Conservation (phyloP, 1,140 invertebrate species). For the Drosophila tsacasi region DNA sequence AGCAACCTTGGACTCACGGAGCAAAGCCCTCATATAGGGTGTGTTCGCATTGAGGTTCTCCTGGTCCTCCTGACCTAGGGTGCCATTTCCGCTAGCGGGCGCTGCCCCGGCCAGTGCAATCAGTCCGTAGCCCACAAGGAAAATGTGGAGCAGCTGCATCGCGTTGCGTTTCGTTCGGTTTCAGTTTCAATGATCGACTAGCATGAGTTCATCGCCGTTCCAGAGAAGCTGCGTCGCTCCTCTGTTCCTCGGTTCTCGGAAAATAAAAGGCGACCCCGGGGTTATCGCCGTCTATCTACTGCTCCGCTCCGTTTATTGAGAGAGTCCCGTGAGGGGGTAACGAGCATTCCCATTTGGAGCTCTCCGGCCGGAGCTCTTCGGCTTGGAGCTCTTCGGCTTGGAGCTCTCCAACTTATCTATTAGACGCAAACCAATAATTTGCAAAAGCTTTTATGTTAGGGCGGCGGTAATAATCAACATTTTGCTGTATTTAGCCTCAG, state of each 20-base stretch:
- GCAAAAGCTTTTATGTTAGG: background rate
- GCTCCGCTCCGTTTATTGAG: background rate
- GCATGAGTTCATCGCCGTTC: conserved; percentile 13
- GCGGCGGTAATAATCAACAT: background rate
- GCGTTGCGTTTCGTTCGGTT: conserved; percentile 4
- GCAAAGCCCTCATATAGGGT: conserved; percentile 6
- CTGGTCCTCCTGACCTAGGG: background rate
- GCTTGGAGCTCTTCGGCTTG: background rate
- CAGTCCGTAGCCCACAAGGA: background rate
- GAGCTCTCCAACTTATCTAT: conserved; percentile 2
- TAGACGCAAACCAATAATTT: background rate
- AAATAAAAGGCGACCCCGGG: conserved; percentile 33
- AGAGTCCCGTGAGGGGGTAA: background rate
- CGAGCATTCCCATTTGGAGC: background rate
- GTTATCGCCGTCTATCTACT: conserved; percentile 23
- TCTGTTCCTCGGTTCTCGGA: conserved; percentile 1
- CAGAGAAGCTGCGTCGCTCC: background rate
- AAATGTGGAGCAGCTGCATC: conserved; percentile 14
- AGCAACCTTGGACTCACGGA: conserved; percentile 54
- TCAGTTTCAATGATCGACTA: conserved; percentile 18
- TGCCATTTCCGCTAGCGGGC: conserved; percentile 1
- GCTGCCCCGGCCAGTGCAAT: background rate
- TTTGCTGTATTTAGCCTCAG: background rate
- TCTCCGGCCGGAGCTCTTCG: background rate
- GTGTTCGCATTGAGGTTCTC: background rate